Conservation (phyloP, 2,888 invertebrate species). For the Agonopterix arenella region DNA sequence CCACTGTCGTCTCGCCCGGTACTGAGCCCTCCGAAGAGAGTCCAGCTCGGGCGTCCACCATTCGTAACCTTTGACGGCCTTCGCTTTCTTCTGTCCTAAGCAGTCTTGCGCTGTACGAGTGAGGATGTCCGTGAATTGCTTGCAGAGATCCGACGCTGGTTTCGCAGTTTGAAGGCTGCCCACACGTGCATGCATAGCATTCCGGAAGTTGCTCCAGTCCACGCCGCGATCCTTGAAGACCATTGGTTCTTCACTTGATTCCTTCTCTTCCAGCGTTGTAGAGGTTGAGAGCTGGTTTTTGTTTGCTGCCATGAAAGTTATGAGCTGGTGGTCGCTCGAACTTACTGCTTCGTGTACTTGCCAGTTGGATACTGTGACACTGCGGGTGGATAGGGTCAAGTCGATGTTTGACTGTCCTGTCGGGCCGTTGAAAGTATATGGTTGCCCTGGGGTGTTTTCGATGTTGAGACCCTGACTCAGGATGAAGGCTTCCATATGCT, state of each 20-base stretch:
- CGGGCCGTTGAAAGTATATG: constrained; percentile 9
- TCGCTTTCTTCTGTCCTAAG: neutral
- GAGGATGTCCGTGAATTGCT: neutral
- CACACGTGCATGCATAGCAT: neutral
- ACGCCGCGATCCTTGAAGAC: neutral
- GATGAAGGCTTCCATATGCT: constrained; percentile 13
- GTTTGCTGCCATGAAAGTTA: constrained; percentile 5
- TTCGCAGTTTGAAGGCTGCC: neutral
- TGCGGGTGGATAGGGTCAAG: constrained; percentile 12
- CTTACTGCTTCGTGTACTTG: constrained; percentile 9
- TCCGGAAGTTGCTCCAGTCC: neutral
- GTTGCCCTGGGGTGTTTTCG: constrained; percentile 9
- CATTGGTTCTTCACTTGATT: neutral
- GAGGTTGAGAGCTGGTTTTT: neutral
- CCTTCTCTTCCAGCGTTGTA: neutral
- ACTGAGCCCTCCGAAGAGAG: neutral
- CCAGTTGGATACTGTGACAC: constrained; percentile 8
- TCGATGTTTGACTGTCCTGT: constrained; percentile 22
- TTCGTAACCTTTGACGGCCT: neutral
- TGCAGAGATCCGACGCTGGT: neutral
- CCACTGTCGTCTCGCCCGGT: neutral
- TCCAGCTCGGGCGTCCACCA: neutral
- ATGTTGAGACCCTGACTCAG: constrained; percentile 3
- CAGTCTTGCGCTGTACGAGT: neutral
- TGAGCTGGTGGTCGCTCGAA: constrained; percentile 17